Base-by-base conservation (phyloP, 2,113 vertebrate species). In the Ochotona princeps region DNA sequence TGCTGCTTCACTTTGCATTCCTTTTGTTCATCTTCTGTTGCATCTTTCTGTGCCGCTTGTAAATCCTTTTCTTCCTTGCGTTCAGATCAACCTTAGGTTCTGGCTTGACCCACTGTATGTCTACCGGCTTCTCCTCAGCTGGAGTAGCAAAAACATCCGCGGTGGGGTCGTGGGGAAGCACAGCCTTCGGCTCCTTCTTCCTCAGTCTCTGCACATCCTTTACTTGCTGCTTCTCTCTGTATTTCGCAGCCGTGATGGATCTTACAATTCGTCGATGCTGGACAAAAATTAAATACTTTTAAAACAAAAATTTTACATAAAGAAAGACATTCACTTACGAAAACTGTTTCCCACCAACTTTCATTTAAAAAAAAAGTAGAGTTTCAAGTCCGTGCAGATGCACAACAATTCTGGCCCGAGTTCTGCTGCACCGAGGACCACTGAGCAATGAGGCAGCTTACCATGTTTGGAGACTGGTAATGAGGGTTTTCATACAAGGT, bases 401-500 rank as follows among this genome's bases (percentile, higher is more conserved):
- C 67, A 25, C 9, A 90, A 83, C 65, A 38, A 63, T 51, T 76
- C 44, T 82, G 47, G 51, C 21, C 20, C 10, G 26, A 73, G 26
- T 23, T 90, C 14, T 20, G 9, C 14, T 38, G 83, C 25, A 51
- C 3, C 1, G 0, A 66, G 70, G 30, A 81, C 23, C 13, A 57
- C 23, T 18, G 26, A 93, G 92, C 6, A 54, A 91, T 20, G 72
- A 65, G 51, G 12, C 11, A 76, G 61, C 96, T 98, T 98, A 99
- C 99, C 99, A 98, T 98, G 96, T 99, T 99, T 30, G 99, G 99
- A 63, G 99, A 99, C 95, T 97, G 97, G 95, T 99, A 99, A 82
- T 98, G 95, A 69, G 99, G 98, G 96, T 99, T 99, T 98, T 99
- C 99, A 94, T 98, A 99, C 0, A 99, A 98, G 6, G 99, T 99